These are phyloP conservation scores for Eristalinus aeneus DNA, from an alignment of 2,888 invertebrate genomes.

Conservation along the genomic window DNA sequence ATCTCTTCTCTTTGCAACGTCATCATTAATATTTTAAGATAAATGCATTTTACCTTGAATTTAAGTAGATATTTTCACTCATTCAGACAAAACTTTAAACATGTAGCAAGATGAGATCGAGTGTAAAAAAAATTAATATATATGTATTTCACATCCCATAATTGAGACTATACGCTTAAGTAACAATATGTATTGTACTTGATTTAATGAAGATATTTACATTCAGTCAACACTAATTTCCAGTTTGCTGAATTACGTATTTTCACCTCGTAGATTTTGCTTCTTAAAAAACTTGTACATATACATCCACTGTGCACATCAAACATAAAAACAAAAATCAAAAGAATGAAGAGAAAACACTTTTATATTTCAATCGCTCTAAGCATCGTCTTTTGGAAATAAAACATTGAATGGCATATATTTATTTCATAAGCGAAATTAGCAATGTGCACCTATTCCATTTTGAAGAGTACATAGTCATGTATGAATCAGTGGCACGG, in stretches of 20 bases:
- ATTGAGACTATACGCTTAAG: too few relatives aligned
- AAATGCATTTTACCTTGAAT: constrained; percentile 30
- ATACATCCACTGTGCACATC: neutral
- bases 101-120: too few relatives aligned
- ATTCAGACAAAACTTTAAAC: too few relatives aligned
- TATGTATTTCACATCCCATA: too few relatives aligned
- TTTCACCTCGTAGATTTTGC: constrained; percentile 16
- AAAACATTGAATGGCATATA: constrained; percentile 12
- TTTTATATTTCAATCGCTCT: constrained; percentile 27
- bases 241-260: constrained; percentile 30
- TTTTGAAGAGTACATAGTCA: constrained; percentile 32
- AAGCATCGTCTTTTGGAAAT: neutral
- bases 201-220: constrained; percentile 35
- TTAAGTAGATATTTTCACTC: constrained; percentile 37
- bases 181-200: too few relatives aligned
- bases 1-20: neutral
- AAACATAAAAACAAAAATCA: neutral
- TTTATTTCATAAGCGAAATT: constrained; percentile 35
- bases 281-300: constrained; percentile 8
- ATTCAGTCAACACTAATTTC: constrained; percentile 41
- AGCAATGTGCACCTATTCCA: constrained; percentile 52
- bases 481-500: constrained; percentile 33
- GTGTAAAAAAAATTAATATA: too few relatives aligned
- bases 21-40: neutral
- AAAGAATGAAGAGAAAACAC: constrained; percentile 1